These are phyloP conservation scores for Psephotus haematonotus DNA, from an alignment of 2,113 vertebrate genomes.

Conservation along the genomic window DNA sequence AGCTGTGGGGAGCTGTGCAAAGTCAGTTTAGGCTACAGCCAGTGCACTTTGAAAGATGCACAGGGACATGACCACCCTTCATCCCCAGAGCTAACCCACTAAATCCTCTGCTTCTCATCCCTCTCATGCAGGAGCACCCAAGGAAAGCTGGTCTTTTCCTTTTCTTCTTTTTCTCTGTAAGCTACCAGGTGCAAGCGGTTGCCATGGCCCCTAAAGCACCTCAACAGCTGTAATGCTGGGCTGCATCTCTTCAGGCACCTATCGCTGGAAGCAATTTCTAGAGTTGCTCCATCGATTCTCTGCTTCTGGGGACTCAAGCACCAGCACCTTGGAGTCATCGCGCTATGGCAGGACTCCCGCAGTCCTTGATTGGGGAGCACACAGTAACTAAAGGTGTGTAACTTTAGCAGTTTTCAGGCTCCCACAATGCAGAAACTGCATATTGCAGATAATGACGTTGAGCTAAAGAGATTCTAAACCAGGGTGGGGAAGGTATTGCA, in stretches of 20 bases:
- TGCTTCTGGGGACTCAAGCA: not conserved
- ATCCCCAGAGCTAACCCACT: not conserved
- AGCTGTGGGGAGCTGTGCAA: conserved; percentile 19
- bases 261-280: not conserved
- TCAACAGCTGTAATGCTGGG: not conserved
- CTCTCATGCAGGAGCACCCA: not conserved
- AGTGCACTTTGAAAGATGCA: not conserved
- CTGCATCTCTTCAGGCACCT: not conserved
- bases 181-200: not conserved
- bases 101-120: not conserved
- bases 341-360: not conserved
- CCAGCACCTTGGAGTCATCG: fast-evolving
- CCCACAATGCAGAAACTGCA: not conserved
- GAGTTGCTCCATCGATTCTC: not conserved
- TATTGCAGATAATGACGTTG: not conserved
- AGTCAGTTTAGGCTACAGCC: not conserved
- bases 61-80: not conserved
- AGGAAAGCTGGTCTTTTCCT: not conserved
- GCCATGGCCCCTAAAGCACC: not conserved
- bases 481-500: not conserved
- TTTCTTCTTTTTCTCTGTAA: not conserved
- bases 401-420: not conserved
- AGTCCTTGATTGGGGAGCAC: not conserved
- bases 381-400: fast-evolving
- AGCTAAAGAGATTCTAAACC: not conserved